Evolutionary conservation across 2,888 invertebrate genomes (phyloP), one percentile per base, ranked within the genome.

Genomic region (Esperia sulphurella): DNA sequence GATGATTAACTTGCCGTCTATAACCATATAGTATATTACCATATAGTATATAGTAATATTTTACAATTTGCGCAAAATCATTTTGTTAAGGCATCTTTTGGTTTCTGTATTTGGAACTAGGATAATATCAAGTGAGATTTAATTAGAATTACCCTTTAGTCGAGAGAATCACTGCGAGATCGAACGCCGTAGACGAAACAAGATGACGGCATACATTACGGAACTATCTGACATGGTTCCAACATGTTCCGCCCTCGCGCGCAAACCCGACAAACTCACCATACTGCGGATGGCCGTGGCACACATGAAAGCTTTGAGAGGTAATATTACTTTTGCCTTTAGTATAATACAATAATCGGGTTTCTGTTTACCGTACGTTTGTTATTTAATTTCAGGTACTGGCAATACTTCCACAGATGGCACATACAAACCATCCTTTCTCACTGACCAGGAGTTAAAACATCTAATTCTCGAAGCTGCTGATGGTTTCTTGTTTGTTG

Each of bases 181-280:
- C 82, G 99, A 99, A 89, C 93, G 99, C 65, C 93, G 99, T 66
- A 92, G 99, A 67, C 93, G 99, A 67, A 99, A 99, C 92, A 99
- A 99, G 94, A 99, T 99, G 99, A 98, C 99, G 68, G 97, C 98
- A 63, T 99, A 99, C 91, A 99, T 99, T 85, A 98, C 98, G 75
- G 99, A 99, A 91, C 92, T 99, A 68, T 98, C 98, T 62, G 99
- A 99, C 90, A 99, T 99, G 99, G 98, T 99, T 75, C 99, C 99
- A 72, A 98, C 99, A 70, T 98, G 98, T 91, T 97, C 97, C 75
- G 98, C 98, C 43, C 92, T 99, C 63, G 99, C 99, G 48, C 93
- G 99, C 62, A 99, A 99, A 85, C 99, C 99, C 45, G 99, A 99
- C 92, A 99, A 99, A 88, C 93, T 99, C 57, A 99, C 99, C 67